phyloP scores from a whole-genome alignment of 2,888 invertebrate species.

The Cancer borealis region DNA sequence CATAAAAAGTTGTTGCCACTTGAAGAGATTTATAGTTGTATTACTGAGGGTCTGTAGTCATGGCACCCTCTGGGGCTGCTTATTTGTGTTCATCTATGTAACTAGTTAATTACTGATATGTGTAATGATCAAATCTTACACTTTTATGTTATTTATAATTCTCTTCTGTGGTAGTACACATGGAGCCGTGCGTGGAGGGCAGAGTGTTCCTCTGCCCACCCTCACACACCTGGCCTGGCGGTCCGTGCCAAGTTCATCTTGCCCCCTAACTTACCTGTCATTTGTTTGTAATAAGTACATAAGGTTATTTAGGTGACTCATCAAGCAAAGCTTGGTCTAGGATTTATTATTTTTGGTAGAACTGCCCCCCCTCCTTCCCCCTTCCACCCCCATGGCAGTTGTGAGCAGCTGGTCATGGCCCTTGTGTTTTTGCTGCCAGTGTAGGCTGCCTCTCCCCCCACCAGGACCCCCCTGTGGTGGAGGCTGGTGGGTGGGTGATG shows the following conservation, averaged over 20 bases:
- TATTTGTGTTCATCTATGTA: conserved; percentile 76
- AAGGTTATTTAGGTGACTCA: conserved; percentile 75
- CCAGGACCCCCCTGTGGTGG: conserved; percentile 51
- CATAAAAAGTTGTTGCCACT: conserved; percentile 72
- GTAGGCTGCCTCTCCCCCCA: conserved; percentile 60
- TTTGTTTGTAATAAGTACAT: conserved; percentile 74
- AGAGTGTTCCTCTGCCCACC: background rate
- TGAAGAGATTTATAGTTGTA: conserved; percentile 72
- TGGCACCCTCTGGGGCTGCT: conserved; percentile 61
- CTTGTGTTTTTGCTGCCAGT: conserved; percentile 71
- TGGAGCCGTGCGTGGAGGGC: conserved; percentile 68
- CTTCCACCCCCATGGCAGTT: conserved; percentile 39
- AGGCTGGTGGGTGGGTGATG: conserved; percentile 58
- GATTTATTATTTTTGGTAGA: conserved; percentile 73
- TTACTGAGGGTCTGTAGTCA: conserved; percentile 67
- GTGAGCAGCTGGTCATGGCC: conserved; percentile 46
- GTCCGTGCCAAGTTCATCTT: conserved; percentile 74
- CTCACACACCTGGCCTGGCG: conserved; percentile 65
- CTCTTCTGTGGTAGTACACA: conserved; percentile 71
- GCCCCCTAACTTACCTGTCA: conserved; percentile 71
- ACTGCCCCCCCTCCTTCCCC: conserved; percentile 60
- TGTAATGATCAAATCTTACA: conserved; percentile 75
- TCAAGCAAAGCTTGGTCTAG: conserved; percentile 75
- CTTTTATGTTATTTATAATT: conserved; percentile 74
- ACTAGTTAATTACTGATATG: conserved; percentile 72